These are phyloP conservation scores for Rotaria macrura DNA, from an alignment of 2,888 invertebrate species.

Conservation along the genomic window DNA sequence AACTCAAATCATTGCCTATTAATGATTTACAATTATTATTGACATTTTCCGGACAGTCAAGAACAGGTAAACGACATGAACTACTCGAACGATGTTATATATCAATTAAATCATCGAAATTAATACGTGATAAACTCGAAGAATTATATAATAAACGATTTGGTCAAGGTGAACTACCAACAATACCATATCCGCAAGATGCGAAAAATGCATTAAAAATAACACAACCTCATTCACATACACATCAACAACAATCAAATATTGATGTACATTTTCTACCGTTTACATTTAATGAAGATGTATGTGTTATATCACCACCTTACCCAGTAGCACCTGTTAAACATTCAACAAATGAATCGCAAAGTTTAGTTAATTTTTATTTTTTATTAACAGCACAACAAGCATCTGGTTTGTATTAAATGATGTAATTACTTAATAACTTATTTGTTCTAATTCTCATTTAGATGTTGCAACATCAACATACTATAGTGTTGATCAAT, in stretches of 20 bases:
- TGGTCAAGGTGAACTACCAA: neutral
- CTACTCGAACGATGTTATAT: conserved; percentile 21
- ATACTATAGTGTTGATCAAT: neutral
- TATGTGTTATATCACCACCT: neutral
- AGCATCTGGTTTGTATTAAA: neutral
- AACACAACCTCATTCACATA: neutral
- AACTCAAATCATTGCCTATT: neutral
- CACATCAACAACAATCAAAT: neutral
- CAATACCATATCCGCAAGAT: conserved; percentile 5
- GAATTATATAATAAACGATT: conserved; percentile 17
- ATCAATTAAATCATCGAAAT: neutral
- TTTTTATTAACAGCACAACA: conserved; percentile 19
- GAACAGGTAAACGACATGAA: conserved; percentile 29
- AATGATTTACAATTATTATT: conserved; percentile 25
- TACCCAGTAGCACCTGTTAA: neutral
- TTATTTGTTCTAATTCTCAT: neutral
- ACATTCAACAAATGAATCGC: neutral
- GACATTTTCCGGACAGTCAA: conserved; percentile 24
- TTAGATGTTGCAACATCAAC: conserved; percentile 11
- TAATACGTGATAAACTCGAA: neutral
- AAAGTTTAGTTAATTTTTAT: neutral
- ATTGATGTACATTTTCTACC: neutral
- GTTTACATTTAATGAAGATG: neutral
- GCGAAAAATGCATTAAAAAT: neutral
- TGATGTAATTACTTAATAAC: no score